Percentiles rank a stretch among this genome's conserved stretches.
These are phyloP conservation scores for Latrodectus hesperus DNA, from an alignment of 2,888 invertebrate species.

Conservation along the genomic window DNA sequence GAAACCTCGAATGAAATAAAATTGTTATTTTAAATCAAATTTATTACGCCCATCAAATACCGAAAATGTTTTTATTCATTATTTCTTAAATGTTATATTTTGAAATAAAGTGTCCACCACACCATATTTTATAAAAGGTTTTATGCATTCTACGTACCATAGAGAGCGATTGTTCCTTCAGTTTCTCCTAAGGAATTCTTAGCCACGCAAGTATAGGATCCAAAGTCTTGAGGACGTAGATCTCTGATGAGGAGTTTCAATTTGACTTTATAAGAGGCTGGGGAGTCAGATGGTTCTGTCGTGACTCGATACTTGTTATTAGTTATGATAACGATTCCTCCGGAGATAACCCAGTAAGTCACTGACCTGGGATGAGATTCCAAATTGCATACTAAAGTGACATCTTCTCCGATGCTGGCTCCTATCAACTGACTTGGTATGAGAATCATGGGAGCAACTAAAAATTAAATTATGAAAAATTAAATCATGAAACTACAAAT, in stretches of 20 bases:
- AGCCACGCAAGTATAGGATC: conserved; percentile 93
- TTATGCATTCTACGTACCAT: conserved; percentile 76
- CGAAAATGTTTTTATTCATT: too few species aligned
- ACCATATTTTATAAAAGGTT: too few species aligned
- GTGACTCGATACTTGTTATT: conserved; percentile 86
- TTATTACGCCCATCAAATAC: too few species aligned
- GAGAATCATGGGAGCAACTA: conserved; percentile 95
- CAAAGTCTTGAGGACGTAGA: conserved; percentile 87
- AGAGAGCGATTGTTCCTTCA: conserved; percentile 91
- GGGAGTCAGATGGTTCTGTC: conserved; percentile 73
- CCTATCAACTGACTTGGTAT: conserved; percentile 95
- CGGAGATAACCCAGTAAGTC: conserved; percentile 86
- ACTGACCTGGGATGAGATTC: conserved; percentile 94
- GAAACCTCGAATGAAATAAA: too few species aligned
- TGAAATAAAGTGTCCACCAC: too few species aligned
- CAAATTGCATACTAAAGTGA: conserved; percentile 93
- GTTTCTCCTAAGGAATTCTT: conserved; percentile 95
- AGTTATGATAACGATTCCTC: conserved; percentile 86
- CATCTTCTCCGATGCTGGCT: conserved; percentile 91
- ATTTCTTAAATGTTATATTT: too few species aligned
- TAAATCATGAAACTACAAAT: too few species aligned
- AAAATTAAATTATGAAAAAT: not conserved
- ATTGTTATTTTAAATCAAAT: too few species aligned
- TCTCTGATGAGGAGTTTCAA: conserved; percentile 91
- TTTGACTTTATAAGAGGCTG: conserved; percentile 84